Percentiles rank a stretch among this genome's conserved stretches.
Conservation (phyloP, 37 sponge, comb jelly and placozoan genomes). For the Hormiphora californensis region DNA sequence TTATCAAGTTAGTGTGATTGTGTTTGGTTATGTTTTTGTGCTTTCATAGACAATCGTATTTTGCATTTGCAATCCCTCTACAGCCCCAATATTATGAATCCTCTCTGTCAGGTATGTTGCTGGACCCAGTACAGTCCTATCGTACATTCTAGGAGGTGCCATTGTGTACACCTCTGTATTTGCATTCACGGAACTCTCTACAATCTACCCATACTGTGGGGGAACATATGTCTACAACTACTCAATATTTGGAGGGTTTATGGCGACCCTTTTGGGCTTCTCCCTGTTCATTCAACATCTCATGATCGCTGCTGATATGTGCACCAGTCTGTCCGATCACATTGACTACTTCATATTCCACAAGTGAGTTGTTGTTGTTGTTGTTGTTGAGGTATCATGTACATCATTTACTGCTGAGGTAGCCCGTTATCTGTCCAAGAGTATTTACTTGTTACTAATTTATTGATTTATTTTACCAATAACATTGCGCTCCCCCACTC, state of each 20-base stretch:
- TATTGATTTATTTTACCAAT: too few relatives aligned
- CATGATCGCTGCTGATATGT: background rate
- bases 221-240: slow-evolving; percentile 14
- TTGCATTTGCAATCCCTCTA: background rate
- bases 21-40: background rate
- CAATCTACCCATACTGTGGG: background rate
- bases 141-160: background rate
- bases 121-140: background rate
- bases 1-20: background rate
- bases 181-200: background rate
- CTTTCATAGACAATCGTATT: background rate
- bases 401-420: too few relatives aligned
- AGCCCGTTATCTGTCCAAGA: too few relatives aligned
- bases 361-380: too few relatives aligned
- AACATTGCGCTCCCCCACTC: too few relatives aligned
- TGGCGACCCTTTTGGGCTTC: background rate
- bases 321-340: background rate
- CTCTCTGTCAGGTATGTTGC: background rate
- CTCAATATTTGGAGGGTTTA: background rate
- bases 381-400: too few relatives aligned
- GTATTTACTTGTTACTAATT: too few relatives aligned
- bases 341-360: slow-evolving; percentile 12
- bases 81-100: background rate
- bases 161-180: background rate
- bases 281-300: background rate